phyloP scores from a whole-genome alignment of 1,140 invertebrate genomes.

The Bombus consobrinus region DNA sequence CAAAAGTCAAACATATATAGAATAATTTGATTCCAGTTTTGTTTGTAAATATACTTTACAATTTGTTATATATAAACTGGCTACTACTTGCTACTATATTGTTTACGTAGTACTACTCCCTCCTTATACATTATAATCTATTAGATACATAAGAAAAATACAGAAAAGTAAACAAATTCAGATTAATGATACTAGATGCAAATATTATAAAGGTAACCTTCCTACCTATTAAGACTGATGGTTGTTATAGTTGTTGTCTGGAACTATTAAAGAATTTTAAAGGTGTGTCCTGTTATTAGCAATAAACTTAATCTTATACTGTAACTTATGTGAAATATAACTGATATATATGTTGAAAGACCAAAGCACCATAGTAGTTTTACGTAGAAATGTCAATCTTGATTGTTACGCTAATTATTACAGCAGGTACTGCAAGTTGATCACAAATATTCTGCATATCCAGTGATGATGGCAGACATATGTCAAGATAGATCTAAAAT shows the following conservation, averaged over 20 bases:
- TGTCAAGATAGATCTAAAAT: conserved; percentile 58
- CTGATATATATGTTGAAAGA: conserved; percentile 29
- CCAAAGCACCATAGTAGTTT: conserved; percentile 62
- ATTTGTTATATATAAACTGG: conserved; percentile 20
- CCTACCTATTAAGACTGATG: conserved; percentile 25
- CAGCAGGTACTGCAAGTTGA: conserved; percentile 65
- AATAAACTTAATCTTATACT: conserved; percentile 48
- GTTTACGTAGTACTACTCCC: conserved; percentile 13
- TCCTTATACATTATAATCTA: conserved; percentile 23
- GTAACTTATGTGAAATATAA: conserved; percentile 55
- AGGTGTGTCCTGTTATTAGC: conserved; percentile 15
- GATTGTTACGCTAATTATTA: conserved; percentile 62
- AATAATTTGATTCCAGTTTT: background rate
- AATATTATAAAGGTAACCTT: conserved; percentile 17
- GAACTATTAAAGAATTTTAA: conserved; percentile 27
- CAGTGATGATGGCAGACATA: conserved; percentile 56
- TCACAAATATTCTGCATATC: conserved; percentile 63
- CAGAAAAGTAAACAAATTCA: conserved; percentile 12
- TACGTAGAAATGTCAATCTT: conserved; percentile 48
- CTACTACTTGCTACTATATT: conserved; percentile 36
- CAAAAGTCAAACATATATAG: background rate
- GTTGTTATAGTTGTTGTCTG: conserved; percentile 30
- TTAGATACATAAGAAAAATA: conserved; percentile 14
- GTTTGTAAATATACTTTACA: conserved; percentile 20
- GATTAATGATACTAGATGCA: background rate